Evolutionary conservation across 2,113 vertebrate species (phyloP).

Genomic region (Rhinolophus sinicus): DNA sequence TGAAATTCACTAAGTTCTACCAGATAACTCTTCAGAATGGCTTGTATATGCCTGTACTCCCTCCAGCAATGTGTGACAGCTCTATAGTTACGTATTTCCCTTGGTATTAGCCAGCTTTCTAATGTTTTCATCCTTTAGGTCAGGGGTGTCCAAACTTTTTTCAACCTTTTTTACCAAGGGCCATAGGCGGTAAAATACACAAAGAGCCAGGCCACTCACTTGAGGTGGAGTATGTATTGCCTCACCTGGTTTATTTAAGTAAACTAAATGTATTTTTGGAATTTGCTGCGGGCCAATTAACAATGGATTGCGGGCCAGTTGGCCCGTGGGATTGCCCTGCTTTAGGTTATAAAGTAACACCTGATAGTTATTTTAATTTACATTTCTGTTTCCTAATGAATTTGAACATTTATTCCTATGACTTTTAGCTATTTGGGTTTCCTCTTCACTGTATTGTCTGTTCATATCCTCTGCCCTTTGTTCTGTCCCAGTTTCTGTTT

Average conservation of each 20-base stretch:
- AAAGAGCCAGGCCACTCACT: no score
- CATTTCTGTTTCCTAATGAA: not conserved
- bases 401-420: not conserved
- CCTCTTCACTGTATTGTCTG: not conserved
- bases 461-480: not conserved
- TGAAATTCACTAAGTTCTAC: not conserved
- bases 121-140: not conserved
- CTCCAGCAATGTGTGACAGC: not conserved
- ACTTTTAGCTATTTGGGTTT: not conserved
- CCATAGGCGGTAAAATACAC: no score
- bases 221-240: no score
- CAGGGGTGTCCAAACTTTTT: no score
- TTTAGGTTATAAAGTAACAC: not conserved
- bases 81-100: not conserved
- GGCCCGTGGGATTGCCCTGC: no score
- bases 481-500: not conserved
- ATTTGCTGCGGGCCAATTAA: no score
- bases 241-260: no score
- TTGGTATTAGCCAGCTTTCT: not conserved
- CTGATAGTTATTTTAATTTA: not conserved
- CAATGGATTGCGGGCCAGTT: no score
- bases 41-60: accelerated
- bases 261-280: no score
- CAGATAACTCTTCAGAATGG: not conserved
- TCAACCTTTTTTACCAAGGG: no score